Evolutionary conservation across 2,888 invertebrate species (phyloP).

Genomic region (Pachymerium ferrugineum): DNA sequence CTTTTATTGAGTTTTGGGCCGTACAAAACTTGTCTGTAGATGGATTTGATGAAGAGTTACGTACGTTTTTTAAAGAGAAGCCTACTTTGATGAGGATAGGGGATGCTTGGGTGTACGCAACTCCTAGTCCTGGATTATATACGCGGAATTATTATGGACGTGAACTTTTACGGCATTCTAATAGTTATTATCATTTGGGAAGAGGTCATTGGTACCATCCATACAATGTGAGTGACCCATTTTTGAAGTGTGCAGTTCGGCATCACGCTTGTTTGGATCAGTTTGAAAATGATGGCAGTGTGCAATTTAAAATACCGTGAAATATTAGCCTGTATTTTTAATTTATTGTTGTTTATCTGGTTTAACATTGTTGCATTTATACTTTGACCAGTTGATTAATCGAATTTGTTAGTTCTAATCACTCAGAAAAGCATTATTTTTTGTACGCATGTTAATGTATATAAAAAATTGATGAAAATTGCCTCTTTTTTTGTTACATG

Average conservation of each 20-base stretch:
- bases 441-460: no score
- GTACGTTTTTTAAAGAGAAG: slow-evolving; percentile 37
- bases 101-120: slow-evolving; percentile 41
- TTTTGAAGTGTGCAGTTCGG: slow-evolving; percentile 40
- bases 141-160: slow-evolving; percentile 43
- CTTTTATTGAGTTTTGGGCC: slow-evolving; percentile 43
- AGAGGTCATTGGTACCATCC: slow-evolving; percentile 36
- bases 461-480: no score
- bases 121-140: slow-evolving; percentile 44
- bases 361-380: no score
- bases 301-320: slow-evolving; percentile 32
- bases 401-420: no score
- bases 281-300: slow-evolving; percentile 42
- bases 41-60: background rate
- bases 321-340: no score
- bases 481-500: no score
- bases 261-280: slow-evolving; percentile 44
- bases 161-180: slow-evolving; percentile 43
- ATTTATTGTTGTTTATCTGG: no score
- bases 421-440: no score
- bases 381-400: no score
- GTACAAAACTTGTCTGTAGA: slow-evolving; percentile 41
- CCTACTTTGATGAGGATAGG: slow-evolving; percentile 42
- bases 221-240: slow-evolving; percentile 37
- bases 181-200: slow-evolving; percentile 44